A percentile compares a stretch with the other conserved stretches of the same genome.
Conservation (phyloP, 2,113 vertebrate genomes). For the Apistogramma diplotaenia region DNA sequence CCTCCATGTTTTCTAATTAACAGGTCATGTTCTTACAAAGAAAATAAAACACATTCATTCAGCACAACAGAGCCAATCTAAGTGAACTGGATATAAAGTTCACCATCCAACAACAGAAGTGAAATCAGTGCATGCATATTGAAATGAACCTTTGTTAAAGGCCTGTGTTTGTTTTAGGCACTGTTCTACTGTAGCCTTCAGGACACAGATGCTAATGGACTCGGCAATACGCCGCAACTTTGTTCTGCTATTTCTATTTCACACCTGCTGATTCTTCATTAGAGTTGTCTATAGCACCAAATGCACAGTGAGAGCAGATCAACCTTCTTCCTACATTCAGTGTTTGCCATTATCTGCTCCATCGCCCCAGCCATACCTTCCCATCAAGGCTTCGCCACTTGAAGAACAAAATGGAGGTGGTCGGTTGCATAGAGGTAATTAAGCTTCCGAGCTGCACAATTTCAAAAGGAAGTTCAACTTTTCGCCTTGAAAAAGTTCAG, state of each 20-base stretch:
- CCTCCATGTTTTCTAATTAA: too few relatives aligned
- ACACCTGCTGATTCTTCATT: constrained; percentile 56
- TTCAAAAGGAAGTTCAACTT: constrained; percentile 25
- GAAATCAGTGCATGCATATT: constrained; percentile 14
- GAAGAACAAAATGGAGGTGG: neutral
- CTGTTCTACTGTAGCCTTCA: neutral
- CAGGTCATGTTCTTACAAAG: neutral
- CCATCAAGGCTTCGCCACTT: constrained; percentile 9
- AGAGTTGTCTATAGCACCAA: constrained; percentile 22
- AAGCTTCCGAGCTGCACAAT: neutral
- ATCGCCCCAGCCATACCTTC: constrained; percentile 23
- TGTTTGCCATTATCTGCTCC: constrained; percentile 58
- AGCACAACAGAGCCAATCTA: neutral
- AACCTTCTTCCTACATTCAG: constrained; percentile 25
- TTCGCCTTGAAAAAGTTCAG: neutral
- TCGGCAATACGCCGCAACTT: constrained; percentile 1
- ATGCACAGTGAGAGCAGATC: constrained; percentile 28
- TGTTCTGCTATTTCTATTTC: constrained; percentile 40
- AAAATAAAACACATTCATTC: neutral
- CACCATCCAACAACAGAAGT: neutral
- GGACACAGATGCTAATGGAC: constrained; percentile 39
- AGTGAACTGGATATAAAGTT: neutral
- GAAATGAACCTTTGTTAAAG: constrained; percentile 36
- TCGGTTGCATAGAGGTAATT: constrained; percentile 17
- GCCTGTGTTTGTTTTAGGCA: constrained; percentile 16